Percentiles rank a stretch among this genome's conserved stretches.
Evolutionary conservation across 2,797 vertebrate genomes (phyloP).

Genomic region (Denticeps clupeoides): DNA sequence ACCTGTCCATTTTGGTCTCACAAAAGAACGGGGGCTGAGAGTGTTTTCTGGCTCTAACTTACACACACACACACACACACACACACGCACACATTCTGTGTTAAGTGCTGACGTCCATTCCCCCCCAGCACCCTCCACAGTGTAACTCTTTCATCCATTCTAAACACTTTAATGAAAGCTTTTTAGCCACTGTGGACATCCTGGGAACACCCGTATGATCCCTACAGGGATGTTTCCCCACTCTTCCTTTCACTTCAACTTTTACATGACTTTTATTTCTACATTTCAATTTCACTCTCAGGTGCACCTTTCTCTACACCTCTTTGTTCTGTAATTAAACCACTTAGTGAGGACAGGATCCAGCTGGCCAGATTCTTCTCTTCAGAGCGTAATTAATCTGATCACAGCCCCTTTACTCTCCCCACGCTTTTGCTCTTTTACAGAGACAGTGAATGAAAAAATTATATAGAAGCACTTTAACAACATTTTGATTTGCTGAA

Average conservation of each 20-base stretch:
- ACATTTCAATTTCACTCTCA: no score
- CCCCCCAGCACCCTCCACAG: no score
- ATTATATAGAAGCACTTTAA: background rate
- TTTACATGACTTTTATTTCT: no score
- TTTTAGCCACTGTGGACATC: no score
- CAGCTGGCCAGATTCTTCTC: background rate
- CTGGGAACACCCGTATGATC: no score
- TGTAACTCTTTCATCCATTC: no score
- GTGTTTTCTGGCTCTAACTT: background rate
- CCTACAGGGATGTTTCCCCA: no score
- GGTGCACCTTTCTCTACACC: background rate
- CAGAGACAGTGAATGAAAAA: background rate
- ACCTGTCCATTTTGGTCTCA: no score
- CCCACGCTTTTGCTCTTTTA: background rate
- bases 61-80: background rate
- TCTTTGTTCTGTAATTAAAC: constrained; percentile 6
- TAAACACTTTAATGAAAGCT: no score
- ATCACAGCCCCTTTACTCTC: background rate
- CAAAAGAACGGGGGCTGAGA: no score
- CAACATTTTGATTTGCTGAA: background rate
- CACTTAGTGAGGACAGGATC: background rate
- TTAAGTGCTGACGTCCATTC: background rate
- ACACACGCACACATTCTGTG: background rate
- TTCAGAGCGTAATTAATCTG: constrained; percentile 11
- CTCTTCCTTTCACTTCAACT: no score